Base-by-base conservation (phyloP, 2,888 invertebrate genomes). In the Leucoma salicis region DNA sequence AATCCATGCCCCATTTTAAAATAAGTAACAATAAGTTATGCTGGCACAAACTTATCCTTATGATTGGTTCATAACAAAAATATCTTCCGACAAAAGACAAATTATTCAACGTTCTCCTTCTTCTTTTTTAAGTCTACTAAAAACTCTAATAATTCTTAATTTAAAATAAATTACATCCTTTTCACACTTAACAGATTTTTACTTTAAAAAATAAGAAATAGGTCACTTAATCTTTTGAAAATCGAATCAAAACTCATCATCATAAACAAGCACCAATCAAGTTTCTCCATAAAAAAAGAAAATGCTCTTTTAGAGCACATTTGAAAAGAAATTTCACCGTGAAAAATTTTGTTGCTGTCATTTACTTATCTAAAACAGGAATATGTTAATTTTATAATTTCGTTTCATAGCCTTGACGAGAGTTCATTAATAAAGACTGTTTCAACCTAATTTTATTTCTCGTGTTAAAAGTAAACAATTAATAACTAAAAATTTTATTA, bases 401-500 rank as follows among this genome's bases (percentile, higher is more conserved):
- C 27, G 39, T 41, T 43, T 41, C 42, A 50, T 57, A 60, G 24
- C 39, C 38, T 33, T 36, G 37, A 40, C 39, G 41, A 44, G 24
- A 48, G 42, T 45, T 54, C 44, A 45, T 54, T 52, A 46, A 57
- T 53, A 60, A 51, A 45, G 41, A 37, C 16, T 37, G 33, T 34
- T 42, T 4, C 28, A 34, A 33, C 38, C 28, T 46, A 43, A 57
- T 57, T 45, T 43, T 52, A 49, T 42, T 49, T 40, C 36, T 12
- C 36, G 31, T 31, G 40, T 3, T 42, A 39, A 53, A 29, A 42
- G 44, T 35, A 40, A 43, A 53, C 39, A 49, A 44, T 13, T 40
- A 42, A 39, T 47, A 27, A 37, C 25, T 24, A 31, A 24, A 28
- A 37, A 38, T 6, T 29, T 14, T 29, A 14, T 8, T 29, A 3